Percentiles rank a stretch among this genome's conserved stretches.
Conservation (phyloP, 2,888 invertebrate genomes). For the Cryptus armator region DNA sequence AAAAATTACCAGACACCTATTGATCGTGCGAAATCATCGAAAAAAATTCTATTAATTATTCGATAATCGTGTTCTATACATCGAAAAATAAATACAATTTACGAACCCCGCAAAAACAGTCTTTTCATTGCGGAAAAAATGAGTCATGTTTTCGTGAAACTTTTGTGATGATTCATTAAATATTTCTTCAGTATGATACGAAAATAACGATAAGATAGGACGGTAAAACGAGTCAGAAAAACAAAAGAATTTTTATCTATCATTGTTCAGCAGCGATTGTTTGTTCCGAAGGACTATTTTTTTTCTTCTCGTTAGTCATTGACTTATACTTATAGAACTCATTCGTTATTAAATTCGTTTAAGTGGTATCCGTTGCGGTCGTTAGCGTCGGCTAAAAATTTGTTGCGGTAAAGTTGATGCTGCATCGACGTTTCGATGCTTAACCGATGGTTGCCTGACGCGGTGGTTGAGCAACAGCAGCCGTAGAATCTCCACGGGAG, state of each 20-base stretch:
- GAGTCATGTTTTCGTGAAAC: slow-evolving; percentile 20
- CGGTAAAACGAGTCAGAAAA: not conserved
- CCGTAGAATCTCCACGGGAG: slow-evolving; percentile 55
- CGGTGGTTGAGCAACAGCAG: slow-evolving; percentile 37
- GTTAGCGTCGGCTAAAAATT: slow-evolving; percentile 26
- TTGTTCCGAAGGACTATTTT: slow-evolving; percentile 8
- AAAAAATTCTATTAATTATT: not conserved
- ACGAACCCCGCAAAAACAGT: not conserved
- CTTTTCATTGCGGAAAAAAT: not conserved
- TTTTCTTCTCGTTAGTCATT: slow-evolving; percentile 41
- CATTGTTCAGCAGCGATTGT: slow-evolving; percentile 21
- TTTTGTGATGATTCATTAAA: slow-evolving; percentile 15
- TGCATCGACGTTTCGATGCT: not conserved
- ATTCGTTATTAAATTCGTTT: slow-evolving; percentile 19
- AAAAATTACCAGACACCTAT: too few species aligned
- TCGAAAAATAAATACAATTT: not conserved
- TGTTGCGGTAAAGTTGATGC: slow-evolving; percentile 19
- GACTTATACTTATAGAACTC: not conserved
- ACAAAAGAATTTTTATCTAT: slow-evolving; percentile 6
- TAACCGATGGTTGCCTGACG: slow-evolving; percentile 6
- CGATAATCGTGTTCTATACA: not conserved
- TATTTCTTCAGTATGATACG: not conserved
- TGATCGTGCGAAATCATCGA: too few species aligned
- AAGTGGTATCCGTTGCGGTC: slow-evolving; percentile 20
- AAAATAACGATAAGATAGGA: slow-evolving; percentile 45